Evolutionary conservation across 2,797 vertebrate species (phyloP), one percentile per base, ranked within the genome.

Genomic region (Protosalanx chinensis): DNA sequence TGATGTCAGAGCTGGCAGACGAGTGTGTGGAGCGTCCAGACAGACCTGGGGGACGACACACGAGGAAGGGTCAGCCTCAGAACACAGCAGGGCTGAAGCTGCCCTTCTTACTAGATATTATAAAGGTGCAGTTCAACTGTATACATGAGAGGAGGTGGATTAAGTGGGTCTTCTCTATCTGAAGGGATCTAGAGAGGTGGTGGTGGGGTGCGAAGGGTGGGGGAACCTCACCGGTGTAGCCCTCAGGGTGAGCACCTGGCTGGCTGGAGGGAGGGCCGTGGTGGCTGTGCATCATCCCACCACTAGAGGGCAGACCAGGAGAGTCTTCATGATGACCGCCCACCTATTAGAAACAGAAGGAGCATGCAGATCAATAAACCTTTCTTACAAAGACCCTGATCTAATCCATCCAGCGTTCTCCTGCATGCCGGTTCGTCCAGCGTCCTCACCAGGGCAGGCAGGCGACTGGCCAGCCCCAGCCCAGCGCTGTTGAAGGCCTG

Each of bases 251-350:
- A 29, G 91, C 86, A 65, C 90, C 86, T 10, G 92, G 84, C 76
- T 94, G 94, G 3, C 83, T 85, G 32, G 95, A 93, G 29, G 94
- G 80, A 6, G 86, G 49, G 10, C 91, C 82, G 1, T 94, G 93
- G 1, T 94, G 94, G 70, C 90, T 92, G 78, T 95, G 95, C 84
- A 96, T 72, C 61, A 94, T 88, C 77, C 88, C 90, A 77, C 94
- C 82, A 72, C 90, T 87, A 89, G 91, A 92, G 46, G 94, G 84
- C 75, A 96, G 81, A 67, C 93, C 84, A 46, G 81, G 78, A 16
- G 91, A 88, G 0, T 98, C 96, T 41, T 98, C 96, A 0, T 93
- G 87, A 86, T 93, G 95, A 82, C 86, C 66, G 10, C 92, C 91
- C 15, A 94, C 87, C 92, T 93, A 30, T 20, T 81, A 18, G 33